Conservation (phyloP, 1,140 invertebrate species). For the Micrasema minimum region DNA sequence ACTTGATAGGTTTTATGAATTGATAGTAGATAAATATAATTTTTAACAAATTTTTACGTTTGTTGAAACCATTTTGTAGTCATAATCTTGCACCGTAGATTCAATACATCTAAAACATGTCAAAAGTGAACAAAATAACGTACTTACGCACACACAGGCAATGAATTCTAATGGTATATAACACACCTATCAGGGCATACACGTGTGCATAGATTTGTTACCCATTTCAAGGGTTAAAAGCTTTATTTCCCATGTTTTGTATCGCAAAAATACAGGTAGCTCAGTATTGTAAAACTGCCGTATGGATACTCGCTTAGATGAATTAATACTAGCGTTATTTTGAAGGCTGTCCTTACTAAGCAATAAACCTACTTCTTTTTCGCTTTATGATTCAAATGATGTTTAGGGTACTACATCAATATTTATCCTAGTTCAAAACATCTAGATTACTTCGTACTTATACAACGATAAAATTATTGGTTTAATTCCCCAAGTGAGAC, state of each 20-base stretch:
- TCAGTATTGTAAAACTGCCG: neutral
- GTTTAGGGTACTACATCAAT: neutral
- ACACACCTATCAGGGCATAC: too few species aligned
- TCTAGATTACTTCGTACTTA: too few species aligned
- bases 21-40: too few species aligned
- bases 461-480: too few species aligned
- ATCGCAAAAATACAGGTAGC: constrained; percentile 10
- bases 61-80: neutral
- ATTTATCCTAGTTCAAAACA: neutral
- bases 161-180: too few species aligned
- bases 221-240: constrained; percentile 46
- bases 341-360: neutral
- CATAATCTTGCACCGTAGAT: neutral
- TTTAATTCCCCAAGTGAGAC: too few species aligned
- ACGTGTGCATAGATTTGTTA: constrained; percentile 38
- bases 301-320: constrained; percentile 15
- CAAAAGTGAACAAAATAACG: constrained; percentile 17
- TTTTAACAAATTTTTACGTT: neutral
- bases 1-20: too few species aligned
- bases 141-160: constrained; percentile 12
- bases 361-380: neutral
- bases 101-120: neutral
- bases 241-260: constrained; percentile 53
- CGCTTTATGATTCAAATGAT: neutral
- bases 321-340: neutral